Percentiles rank a stretch among this genome's conserved stretches.
These are phyloP conservation scores for Mayetiola destructor DNA, from an alignment of 2,888 invertebrate species.

Conservation along the genomic window DNA sequence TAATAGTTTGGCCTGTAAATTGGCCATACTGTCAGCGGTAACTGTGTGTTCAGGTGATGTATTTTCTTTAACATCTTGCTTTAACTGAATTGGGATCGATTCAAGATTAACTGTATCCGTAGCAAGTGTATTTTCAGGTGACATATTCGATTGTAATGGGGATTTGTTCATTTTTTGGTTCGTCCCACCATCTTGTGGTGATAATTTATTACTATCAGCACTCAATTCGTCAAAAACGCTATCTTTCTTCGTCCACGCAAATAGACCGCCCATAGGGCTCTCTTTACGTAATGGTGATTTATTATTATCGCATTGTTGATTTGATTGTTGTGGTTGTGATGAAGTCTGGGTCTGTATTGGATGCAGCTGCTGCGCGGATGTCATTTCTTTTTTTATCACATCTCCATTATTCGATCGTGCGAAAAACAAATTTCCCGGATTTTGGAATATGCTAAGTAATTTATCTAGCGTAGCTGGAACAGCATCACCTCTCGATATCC, in stretches of 20 bases:
- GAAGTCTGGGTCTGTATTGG: not conserved
- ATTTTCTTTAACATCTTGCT: slow-evolving; percentile 46
- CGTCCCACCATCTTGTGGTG: not conserved
- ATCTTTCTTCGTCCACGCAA: slow-evolving; percentile 14
- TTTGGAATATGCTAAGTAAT: slow-evolving; percentile 48
- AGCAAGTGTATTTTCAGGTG: slow-evolving; percentile 20
- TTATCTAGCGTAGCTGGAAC: slow-evolving; percentile 47
- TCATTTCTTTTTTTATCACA: slow-evolving; percentile 22
- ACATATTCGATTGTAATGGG: slow-evolving; percentile 16
- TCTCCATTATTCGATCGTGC: slow-evolving; percentile 36
- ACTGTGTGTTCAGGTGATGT: slow-evolving; percentile 47
- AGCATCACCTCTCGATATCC: slow-evolving; percentile 34
- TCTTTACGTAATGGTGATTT: slow-evolving; percentile 14
- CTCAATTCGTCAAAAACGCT: not conserved
- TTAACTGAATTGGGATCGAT: slow-evolving; percentile 41
- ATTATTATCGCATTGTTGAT: not conserved
- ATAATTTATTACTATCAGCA: not conserved
- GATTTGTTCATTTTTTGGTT: not conserved
- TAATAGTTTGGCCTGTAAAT: slow-evolving; percentile 13
- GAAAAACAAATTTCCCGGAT: slow-evolving; percentile 43
- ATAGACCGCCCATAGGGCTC: slow-evolving; percentile 15
- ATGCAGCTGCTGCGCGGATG: not conserved
- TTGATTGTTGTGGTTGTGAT: slow-evolving; percentile 5
- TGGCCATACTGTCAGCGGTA: slow-evolving; percentile 26
- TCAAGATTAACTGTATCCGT: slow-evolving; percentile 30